Evolutionary conservation across 2,888 invertebrate genomes (phyloP), one percentile per base, ranked within the genome.

Genomic region (Callyntrura sp.): DNA sequence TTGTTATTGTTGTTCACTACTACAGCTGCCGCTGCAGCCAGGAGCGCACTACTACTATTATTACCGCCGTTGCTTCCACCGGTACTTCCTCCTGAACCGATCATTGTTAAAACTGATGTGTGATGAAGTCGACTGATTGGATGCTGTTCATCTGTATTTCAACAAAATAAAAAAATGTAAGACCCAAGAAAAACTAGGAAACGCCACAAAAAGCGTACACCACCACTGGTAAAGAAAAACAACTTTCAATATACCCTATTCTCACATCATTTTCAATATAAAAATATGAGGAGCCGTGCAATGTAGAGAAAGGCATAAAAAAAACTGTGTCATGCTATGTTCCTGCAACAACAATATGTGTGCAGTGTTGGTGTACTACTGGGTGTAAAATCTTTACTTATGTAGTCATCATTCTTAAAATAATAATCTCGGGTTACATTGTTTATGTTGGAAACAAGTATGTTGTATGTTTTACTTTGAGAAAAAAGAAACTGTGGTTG

Each of bases 381-480:
- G 57, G 17, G 78, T 79, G 57, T 57, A 79, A 79, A 79, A 79
- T 79, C 65, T 79, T 86, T 55, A 82, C 73, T 88, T 79, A 65
- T 85, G 81, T 57, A 90, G 81, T 81, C 81, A 81, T 89, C 84
- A 78, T 70, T 51, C 89, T 85, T 85, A 90, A 85, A 90, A 90
- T 90, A 90, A 90, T 90, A 90, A 90, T 85, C 85, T 90, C 85
- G 68, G 60, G 85, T 90, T 90, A 90, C 89, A 90, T 73, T 90
- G 89, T 90, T 90, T 90, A 90, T 79, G 23, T 84, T 90, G 85
- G 85, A 70, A 81, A 65, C 88, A 76, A 62, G 88, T 73, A 82
- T 78, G 65, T 51, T 82, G 51, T 65, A 28, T 60, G 45, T 65
- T 81, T 87, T 57, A 76, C 51, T 76, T 76, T 76, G 51, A 28